phyloP scores from a whole-genome alignment of 2,888 invertebrate species.

The Ephialtes manifestator region DNA sequence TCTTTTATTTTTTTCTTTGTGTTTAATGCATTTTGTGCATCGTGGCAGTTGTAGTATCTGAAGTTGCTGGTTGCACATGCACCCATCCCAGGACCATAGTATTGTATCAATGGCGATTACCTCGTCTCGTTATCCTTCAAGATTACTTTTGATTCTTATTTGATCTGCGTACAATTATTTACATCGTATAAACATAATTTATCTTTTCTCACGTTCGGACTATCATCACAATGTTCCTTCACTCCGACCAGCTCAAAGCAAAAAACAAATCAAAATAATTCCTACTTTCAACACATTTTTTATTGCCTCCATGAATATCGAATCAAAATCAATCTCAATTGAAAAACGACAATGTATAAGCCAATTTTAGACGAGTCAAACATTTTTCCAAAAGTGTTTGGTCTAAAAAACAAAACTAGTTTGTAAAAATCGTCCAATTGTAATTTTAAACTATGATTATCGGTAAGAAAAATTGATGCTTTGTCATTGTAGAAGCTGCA shows the following conservation, averaged over 20 bases:
- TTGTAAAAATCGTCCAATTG: too few relatives aligned
- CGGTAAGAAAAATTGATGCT: not conserved
- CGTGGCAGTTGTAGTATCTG: conserved; percentile 71
- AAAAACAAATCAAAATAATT: not conserved
- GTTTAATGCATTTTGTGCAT: conserved; percentile 43
- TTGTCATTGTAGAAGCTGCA: conserved; percentile 49
- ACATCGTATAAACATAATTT: conserved; percentile 80
- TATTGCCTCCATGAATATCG: not conserved
- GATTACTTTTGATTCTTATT: conserved; percentile 74
- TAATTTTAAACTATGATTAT: too few relatives aligned
- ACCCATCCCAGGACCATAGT: conserved; percentile 83
- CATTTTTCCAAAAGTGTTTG: too few relatives aligned
- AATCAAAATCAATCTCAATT: not conserved
- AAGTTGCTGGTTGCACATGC: conserved; percentile 82
- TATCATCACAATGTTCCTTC: conserved; percentile 33
- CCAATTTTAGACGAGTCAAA: too few relatives aligned
- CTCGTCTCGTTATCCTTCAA: conserved; percentile 69
- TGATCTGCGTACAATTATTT: conserved; percentile 79
- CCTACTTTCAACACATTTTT: not conserved
- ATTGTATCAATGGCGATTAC: conserved; percentile 42
- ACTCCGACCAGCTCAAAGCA: not conserved
- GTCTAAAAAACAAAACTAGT: too few relatives aligned
- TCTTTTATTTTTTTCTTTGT: conserved; percentile 30
- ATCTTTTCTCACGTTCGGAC: conserved; percentile 29
- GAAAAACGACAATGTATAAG: too few relatives aligned